Conservation (phyloP, 2,888 invertebrate genomes). For the Slavum lentiscoides region DNA sequence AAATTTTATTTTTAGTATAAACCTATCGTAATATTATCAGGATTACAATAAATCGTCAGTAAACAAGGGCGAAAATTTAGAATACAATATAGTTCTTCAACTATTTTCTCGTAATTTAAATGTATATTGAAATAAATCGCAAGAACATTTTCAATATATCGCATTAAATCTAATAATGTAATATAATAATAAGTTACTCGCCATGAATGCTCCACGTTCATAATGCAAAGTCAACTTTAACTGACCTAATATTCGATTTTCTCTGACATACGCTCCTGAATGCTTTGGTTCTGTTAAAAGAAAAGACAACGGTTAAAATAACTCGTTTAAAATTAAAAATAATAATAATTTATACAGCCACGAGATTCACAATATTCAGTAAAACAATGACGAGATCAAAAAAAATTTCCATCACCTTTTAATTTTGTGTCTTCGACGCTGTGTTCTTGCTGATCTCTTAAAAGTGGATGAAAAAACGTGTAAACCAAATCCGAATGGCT, state of each 20-base stretch:
- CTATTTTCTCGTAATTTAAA: no score
- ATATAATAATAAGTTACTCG: slow-evolving; percentile 51
- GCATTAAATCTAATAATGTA: not conserved
- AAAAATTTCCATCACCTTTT: slow-evolving; percentile 66
- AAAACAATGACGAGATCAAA: not conserved
- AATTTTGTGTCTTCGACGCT: slow-evolving; percentile 78
- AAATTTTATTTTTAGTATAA: no score
- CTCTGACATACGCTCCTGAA: slow-evolving; percentile 13
- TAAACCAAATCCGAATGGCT: slow-evolving; percentile 95
- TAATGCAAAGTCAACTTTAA: slow-evolving; percentile 79
- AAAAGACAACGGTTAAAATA: slow-evolving; percentile 49
- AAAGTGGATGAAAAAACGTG: slow-evolving; percentile 96
- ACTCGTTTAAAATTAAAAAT: not conserved
- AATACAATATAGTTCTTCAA: no score
- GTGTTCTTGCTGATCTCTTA: slow-evolving; percentile 90
- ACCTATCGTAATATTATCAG: no score
- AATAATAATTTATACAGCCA: not conserved
- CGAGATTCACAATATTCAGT: slow-evolving; percentile 1
- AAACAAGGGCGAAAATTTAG: no score
- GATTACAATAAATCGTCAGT: no score
- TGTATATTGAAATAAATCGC: no score
- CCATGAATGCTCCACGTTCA: slow-evolving; percentile 71
- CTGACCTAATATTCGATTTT: slow-evolving; percentile 67
- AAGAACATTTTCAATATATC: not conserved
- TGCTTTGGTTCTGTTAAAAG: slow-evolving; percentile 58